Evolutionary conservation across 2,888 invertebrate species (phyloP), one percentile per base, ranked within the genome.

Genomic region (Lasioglossum morio): DNA sequence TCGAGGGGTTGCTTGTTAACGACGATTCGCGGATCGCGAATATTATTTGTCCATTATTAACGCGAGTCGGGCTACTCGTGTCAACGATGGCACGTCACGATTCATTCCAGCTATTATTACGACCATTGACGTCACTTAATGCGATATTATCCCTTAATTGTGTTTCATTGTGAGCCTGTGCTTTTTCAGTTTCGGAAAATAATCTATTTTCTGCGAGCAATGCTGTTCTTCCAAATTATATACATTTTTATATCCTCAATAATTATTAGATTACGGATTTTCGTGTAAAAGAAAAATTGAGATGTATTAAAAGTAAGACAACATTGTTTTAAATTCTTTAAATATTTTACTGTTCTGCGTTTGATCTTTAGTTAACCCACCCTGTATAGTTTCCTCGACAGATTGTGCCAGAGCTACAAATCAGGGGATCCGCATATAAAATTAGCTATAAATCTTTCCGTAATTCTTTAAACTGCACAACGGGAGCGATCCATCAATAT

Each of bases 1-100:
- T 77, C 75, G 77, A 77, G 43, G 34, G 53, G 63, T 19, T 40
- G 69, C 81, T 89, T 72, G 72, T 77, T 77, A 84, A 69, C 75
- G 70, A 57, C 40, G 87, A 75, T 84, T 81, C 76, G 30, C 16
- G 60, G 66, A 46, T 72, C 69, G 46, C 48, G 23, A 79, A 84
- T 63, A 34, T 43, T 77, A 70, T 37, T 40, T 40, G 19, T n/a
- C 12, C n/a, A 37, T 34, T 77, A 69, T 37, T 34, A 34, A 69
- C 66, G 66, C 23, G 66, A 34, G 19, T 23, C 66, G 66, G 23
- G 30, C 66, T 69, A 37, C 34, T 69, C 66, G 23, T 23, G 23
- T 3, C 37, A 10, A 23, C 34, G 66, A 37, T 4, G 37, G 8
- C 23, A 2, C 8, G 30, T 69, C 23, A 19, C 4, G 23, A 69